Percentiles rank a stretch among this genome's conserved stretches.
Evolutionary conservation across 2,888 invertebrate species (phyloP).

Genomic region (Galerucella calmariensis): DNA sequence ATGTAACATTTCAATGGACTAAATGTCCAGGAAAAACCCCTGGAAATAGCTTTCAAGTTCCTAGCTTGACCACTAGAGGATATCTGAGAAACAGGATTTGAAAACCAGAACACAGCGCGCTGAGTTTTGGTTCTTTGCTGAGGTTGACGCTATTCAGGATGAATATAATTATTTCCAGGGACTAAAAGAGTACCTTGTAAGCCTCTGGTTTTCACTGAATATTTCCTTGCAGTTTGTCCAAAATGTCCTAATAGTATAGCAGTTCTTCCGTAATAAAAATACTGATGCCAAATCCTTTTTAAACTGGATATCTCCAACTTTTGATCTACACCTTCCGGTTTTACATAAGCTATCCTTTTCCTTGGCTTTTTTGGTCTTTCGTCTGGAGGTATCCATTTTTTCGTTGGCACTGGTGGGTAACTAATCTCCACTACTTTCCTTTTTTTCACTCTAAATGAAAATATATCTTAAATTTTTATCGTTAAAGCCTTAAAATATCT

Average conservation of each 20-base stretch:
- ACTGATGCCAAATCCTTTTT: constrained; percentile 60
- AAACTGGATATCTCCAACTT: constrained; percentile 56
- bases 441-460: constrained; percentile 29
- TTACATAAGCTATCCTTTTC: constrained; percentile 49
- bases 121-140: no score
- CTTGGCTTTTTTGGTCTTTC: constrained; percentile 49
- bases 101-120: no score
- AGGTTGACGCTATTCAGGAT: no score
- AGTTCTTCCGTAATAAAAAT: constrained; percentile 49
- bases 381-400: constrained; percentile 62
- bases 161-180: no score
- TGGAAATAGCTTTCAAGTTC: no score
- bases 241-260: constrained; percentile 56
- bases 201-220: constrained; percentile 55
- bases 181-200: constrained; percentile 55
- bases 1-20: no score
- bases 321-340: constrained; percentile 57
- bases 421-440: constrained; percentile 50
- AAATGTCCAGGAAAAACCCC: no score
- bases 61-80: no score
- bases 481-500: not conserved
- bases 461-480: not conserved
- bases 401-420: constrained; percentile 59
- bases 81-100: no score
- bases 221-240: constrained; percentile 57